Base-by-base conservation (phyloP, 2,797 vertebrate genomes). In the Nannoperca obscura region DNA sequence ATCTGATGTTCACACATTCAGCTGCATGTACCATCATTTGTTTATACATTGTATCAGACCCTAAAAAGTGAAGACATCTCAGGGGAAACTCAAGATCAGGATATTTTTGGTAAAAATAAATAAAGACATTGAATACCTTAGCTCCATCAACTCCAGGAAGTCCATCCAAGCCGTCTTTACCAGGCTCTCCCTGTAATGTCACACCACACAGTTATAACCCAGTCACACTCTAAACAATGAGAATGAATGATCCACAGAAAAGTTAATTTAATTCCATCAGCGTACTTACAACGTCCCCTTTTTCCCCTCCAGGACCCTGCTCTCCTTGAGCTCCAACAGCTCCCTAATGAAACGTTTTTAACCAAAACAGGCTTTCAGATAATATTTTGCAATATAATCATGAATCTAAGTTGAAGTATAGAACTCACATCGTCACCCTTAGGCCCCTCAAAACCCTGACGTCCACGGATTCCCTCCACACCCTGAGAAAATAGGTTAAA, bases 341-440 rank as follows among this genome's bases (percentile, higher is more conserved):
- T 79, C 96, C 96, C 96, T 96, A 22, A 67, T 82, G 2, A 65
- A 58, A 75, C 62, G 0, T 11, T 15, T 32, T 53, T 14, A 50
- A 24, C 1, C 0, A 0, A 65, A 27, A 54, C 50, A 5, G 12
- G 11, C 22, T 32, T 58, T 77, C 1, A 22, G 44, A 36, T 42
- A 2, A 44, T 7, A 12, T 38, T 66, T 61, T 44, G 3, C 7
- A 55, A 24, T 10, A 13, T 3, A 22, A 30, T 47, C 17, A 1
- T 55, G 2, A 42, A 44, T 57, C 13, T 11, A 20, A 36, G 17
- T 1, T 17, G 0, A 60, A 61, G 12, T n/a, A 38, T 2, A 14
- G 15, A 6, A 73, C 93, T 94, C 80, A 96, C 96, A 38, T 93
- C 91, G 0, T 96, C 94, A 4, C 96, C 96, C 82, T 95, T 95